phyloP scores from a whole-genome alignment of 1,140 invertebrate species.

The fruit fly (Drosophila melanogaster) region Release_6_plus_ISO1_MT NT_033777.3:14166501-14167000 shows the following conservation, averaged over 20 bases:
- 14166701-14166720: conserved; percentile 29
- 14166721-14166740: conserved; percentile 64
- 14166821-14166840: not conserved
- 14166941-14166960: no score
- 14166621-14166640: conserved; percentile 32
- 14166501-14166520: not conserved
- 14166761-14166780: conserved; percentile 51
- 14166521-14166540: conserved; percentile 14
- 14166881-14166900: no score
- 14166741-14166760: conserved; percentile 74
- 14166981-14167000: no score
- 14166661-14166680: not conserved
- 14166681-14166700: conserved; percentile 23
- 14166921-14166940: no score
- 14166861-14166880: no score
- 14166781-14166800: conserved; percentile 5
- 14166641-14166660: not conserved
- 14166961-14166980: no score
- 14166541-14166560: conserved; percentile 24
- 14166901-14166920: no score
- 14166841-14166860: no score
- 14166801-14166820: not conserved
- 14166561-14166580: conserved; percentile 36
- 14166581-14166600: not conserved
- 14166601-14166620: conserved; percentile 12